A percentile compares a stretch with the other conserved stretches of the same genome.
Conservation (phyloP, 2,113 vertebrate species). For the Macaca nemestrina region DNA sequence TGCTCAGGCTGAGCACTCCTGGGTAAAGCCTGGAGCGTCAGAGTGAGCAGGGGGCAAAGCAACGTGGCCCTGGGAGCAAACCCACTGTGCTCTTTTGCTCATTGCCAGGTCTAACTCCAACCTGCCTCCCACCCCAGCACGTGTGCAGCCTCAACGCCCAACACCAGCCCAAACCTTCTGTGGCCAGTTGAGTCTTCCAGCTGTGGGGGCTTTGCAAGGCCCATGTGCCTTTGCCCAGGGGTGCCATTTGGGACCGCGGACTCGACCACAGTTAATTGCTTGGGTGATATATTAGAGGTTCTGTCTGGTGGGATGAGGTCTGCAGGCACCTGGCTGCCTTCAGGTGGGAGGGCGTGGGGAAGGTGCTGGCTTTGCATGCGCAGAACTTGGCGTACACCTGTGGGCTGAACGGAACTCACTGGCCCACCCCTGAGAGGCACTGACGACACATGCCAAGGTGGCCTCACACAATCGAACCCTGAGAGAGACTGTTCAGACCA, state of each 20-base stretch:
- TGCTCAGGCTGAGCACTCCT: fast-evolving
- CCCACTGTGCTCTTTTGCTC: background rate
- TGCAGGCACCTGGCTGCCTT: background rate
- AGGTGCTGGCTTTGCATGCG: background rate
- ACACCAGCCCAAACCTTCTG: background rate
- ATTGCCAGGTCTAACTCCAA: background rate
- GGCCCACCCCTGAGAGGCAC: background rate
- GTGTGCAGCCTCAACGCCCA: fast-evolving
- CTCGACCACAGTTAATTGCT: background rate
- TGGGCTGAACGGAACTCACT: background rate
- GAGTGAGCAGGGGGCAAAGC: background rate
- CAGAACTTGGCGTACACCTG: background rate
- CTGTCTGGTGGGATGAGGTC: background rate
- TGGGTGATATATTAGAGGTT: fast-evolving
- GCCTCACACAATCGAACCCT: fast-evolving
- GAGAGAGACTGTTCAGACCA: background rate
- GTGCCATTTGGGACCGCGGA: background rate
- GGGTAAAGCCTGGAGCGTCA: background rate
- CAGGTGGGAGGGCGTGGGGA: background rate
- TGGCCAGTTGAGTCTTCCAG: background rate
- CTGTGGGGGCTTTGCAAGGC: background rate
- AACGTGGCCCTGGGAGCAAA: background rate
- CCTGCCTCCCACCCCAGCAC: background rate
- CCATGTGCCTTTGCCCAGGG: background rate
- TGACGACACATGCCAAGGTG: fast-evolving